phyloP scores from a whole-genome alignment of 2,797 vertebrate species.

The Acrocephalus scirpaceus region DNA sequence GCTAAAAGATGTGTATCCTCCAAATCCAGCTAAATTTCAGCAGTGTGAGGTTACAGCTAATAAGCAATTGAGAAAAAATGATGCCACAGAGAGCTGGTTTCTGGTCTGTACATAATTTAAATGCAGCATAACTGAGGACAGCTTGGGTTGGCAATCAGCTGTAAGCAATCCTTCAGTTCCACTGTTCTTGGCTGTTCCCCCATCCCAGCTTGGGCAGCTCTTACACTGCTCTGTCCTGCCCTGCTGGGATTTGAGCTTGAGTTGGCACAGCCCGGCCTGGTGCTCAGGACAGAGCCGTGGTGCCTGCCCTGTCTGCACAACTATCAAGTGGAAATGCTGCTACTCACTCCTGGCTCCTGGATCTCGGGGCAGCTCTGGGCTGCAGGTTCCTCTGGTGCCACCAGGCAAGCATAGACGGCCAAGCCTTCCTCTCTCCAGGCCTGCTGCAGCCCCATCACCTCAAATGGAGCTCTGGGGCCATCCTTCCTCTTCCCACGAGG shows the following conservation, averaged over 20 bases:
- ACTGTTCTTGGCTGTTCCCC: not conserved
- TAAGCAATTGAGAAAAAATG: not conserved
- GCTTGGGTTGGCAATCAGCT: not conserved
- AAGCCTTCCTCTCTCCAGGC: conserved; percentile 73
- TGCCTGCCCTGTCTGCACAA: not conserved
- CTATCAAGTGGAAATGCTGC: not conserved
- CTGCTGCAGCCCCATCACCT: conserved; percentile 77
- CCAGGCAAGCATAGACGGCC: conserved; percentile 67
- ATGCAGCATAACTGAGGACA: not conserved
- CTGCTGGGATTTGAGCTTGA: not conserved
- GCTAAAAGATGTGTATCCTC: not conserved
- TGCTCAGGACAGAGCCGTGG: not conserved
- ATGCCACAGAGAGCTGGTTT: not conserved
- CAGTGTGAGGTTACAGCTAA: not conserved
- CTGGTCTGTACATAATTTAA: not conserved
- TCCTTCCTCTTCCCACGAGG: not conserved
- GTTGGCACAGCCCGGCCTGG: not conserved
- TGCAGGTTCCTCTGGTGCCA: not conserved
- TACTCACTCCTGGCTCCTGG: conserved; percentile 59
- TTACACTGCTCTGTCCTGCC: not conserved
- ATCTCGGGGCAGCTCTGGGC: not conserved
- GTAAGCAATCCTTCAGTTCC: not conserved
- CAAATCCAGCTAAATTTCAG: not conserved
- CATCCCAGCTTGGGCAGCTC: not conserved
- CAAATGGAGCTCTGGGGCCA: conserved; percentile 28